A percentile compares a stretch with the other conserved stretches of the same genome.
These are phyloP conservation scores for Pionites leucogaster DNA, from an alignment of 2,113 vertebrate species.

Conservation along the genomic window DNA sequence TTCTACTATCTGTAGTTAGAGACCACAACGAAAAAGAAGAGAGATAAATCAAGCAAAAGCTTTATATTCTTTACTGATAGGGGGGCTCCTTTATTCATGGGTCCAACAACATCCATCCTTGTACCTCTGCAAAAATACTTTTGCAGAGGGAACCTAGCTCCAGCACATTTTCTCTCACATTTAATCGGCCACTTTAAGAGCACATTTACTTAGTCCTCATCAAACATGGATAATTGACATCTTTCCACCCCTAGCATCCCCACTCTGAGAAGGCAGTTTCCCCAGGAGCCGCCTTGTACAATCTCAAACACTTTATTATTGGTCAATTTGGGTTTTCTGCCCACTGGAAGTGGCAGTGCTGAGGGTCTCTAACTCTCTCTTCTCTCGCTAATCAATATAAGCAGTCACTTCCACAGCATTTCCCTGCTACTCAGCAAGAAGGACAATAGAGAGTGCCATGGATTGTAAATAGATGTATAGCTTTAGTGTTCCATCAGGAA, in stretches of 20 bases:
- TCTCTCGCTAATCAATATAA: slow-evolving; percentile 79
- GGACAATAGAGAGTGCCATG: slow-evolving; percentile 8
- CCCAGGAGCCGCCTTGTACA: slow-evolving; percentile 75
- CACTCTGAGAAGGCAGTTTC: slow-evolving; percentile 55
- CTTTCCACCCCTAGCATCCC: slow-evolving; percentile 71
- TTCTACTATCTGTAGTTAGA: not conserved
- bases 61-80: not conserved
- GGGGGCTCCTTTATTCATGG: not conserved
- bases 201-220: slow-evolving; percentile 58
- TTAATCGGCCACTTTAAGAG: not conserved
- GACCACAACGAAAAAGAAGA: not conserved
- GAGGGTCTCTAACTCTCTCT: slow-evolving; percentile 77
- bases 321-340: slow-evolving; percentile 82
- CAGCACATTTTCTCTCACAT: not conserved
- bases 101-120: not conserved
- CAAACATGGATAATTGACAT: slow-evolving; percentile 75
- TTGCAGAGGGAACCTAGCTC: not conserved
- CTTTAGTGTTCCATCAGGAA: not conserved
- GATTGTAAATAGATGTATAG: slow-evolving; percentile 56
- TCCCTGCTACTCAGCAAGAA: slow-evolving; percentile 79
- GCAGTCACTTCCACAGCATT: slow-evolving; percentile 75
- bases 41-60: not conserved
- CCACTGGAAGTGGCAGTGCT: slow-evolving; percentile 80
- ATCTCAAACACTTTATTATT: slow-evolving; percentile 81
- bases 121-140: not conserved